Percentiles rank a stretch among this genome's conserved stretches.
Conservation (phyloP, 2,797 vertebrate species). For the Enteromius thamalakanensis region DNA sequence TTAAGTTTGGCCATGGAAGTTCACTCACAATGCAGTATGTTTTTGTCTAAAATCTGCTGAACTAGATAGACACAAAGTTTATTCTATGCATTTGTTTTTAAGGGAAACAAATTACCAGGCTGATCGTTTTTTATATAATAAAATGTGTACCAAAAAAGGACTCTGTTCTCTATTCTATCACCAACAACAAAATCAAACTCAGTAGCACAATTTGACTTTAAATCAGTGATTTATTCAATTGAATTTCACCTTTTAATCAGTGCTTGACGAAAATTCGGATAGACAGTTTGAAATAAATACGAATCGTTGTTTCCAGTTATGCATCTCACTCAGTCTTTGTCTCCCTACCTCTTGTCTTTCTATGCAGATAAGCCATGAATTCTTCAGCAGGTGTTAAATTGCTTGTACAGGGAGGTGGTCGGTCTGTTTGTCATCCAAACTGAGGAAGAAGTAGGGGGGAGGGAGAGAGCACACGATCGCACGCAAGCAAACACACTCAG, state of each 20-base stretch:
- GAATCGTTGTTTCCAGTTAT: background rate
- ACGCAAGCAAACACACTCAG: slow-evolving; percentile 61
- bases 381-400: slow-evolving; percentile 69
- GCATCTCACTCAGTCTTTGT: slow-evolving; percentile 35
- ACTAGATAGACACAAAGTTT: background rate
- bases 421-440: slow-evolving; percentile 29
- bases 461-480: slow-evolving; percentile 9
- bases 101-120: background rate
- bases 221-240: background rate
- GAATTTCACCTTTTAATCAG: background rate
- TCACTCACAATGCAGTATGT: slow-evolving; percentile 29
- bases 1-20: slow-evolving; percentile 62
- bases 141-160: background rate
- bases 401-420: slow-evolving; percentile 59
- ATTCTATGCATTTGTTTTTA: background rate
- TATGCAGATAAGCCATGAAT: slow-evolving; percentile 57
- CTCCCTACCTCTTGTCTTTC: slow-evolving; percentile 59
- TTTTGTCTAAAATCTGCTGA: slow-evolving; percentile 15
- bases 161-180: background rate
- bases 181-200: background rate
- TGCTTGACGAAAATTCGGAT: background rate
- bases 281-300: background rate
- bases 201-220: background rate
- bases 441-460: slow-evolving; percentile 55
- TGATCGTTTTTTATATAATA: background rate